Base-by-base conservation (phyloP, 23 tunicate genomes). In the Ascidia mentula region DNA sequence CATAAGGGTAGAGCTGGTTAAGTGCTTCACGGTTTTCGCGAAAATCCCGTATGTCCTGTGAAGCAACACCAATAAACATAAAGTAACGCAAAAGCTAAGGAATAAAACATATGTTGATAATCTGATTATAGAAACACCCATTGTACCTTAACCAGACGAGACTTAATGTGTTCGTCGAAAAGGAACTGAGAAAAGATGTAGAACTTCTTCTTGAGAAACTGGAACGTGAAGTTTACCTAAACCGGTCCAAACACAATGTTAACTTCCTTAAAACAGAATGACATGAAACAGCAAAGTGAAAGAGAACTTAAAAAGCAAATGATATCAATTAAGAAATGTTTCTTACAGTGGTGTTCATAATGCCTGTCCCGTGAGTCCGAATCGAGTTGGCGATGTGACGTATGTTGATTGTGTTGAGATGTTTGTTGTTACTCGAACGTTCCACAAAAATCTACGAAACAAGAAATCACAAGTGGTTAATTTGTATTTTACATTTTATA, bases 311-410 rank as follows among this genome's bases (percentile, higher is more conserved):
- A n/a, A n/a, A n/a, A n/a, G n/a, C n/a, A n/a, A n/a, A n/a, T n/a
- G n/a, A n/a, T n/a, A n/a, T n/a, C n/a, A n/a, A n/a, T n/a, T n/a
- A n/a, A n/a, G n/a, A n/a, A n/a, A n/a, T n/a, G n/a, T n/a, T n/a
- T 80, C 75, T 86, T 60, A 92, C 97, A 78, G 97, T 92, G 61
- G 97, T 92, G 85, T 92, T 92, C 89, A 92, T 92, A 80, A 92
- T 92, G 6, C 97, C 97, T 0, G 92, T 92, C 40, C 97, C 97
- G 69, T 92, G 97, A 6, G 97, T 92, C 33, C 97, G 69, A n/a
- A 92, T 90, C 2, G 97, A 92, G 83, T 92, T 92, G 18, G 97
- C 97, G 46, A 92, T 86, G 40, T 92, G 97, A 26, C 89, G 92
- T 26, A 92, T 92, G 74, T 83, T 92, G 89, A 92, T 92, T 37